Percentiles rank a stretch among this genome's conserved stretches.
Evolutionary conservation across 2,888 invertebrate species (phyloP).

Genomic region (Nemurella pictetii): DNA sequence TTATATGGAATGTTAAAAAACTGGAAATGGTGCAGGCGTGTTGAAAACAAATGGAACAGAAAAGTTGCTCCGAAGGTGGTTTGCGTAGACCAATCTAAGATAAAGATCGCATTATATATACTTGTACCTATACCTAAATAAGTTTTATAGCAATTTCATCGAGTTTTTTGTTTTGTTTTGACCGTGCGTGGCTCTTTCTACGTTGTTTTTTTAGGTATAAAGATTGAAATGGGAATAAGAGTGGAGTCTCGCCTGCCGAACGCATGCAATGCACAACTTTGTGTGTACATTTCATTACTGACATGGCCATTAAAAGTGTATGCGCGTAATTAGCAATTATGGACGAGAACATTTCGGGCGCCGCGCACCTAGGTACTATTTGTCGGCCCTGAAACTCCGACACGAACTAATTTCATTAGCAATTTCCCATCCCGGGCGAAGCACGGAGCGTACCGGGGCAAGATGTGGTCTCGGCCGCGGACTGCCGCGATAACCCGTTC

Average conservation of each 20-base stretch:
- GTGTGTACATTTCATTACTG: neutral
- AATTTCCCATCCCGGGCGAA: neutral
- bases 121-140: no score
- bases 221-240: neutral
- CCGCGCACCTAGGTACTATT: neutral
- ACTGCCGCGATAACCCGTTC: neutral
- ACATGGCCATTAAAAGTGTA: neutral
- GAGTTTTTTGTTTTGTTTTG: neutral
- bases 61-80: neutral
- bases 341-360: neutral
- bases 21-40: neutral
- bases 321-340: neutral
- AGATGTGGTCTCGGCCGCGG: no score
- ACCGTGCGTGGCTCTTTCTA: neutral
- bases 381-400: neutral
- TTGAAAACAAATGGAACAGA: neutral
- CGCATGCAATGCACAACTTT: neutral
- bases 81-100: neutral
- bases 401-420: constrained; percentile 24
- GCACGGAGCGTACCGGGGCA: neutral
- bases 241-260: neutral
- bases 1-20: neutral
- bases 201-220: neutral
- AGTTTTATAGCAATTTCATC: neutral
- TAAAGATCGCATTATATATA: neutral